Percentiles rank a stretch among this genome's conserved stretches.
phyloP scores from a whole-genome alignment of 2,888 invertebrate genomes.

The Parnassius orleans region DNA sequence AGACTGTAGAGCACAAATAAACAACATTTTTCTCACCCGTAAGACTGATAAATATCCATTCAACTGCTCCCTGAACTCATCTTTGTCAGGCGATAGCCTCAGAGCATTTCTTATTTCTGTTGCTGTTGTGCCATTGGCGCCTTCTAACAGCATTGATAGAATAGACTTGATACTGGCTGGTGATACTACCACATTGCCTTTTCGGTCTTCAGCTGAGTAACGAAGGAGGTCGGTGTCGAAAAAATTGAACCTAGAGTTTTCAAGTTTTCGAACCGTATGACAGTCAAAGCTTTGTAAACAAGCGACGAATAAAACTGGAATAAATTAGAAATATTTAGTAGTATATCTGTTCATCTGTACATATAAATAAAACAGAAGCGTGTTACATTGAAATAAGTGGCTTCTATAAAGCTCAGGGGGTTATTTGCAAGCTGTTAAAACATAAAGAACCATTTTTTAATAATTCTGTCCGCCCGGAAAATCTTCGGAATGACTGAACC shows the following conservation, averaged over 20 bases:
- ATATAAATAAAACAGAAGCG: too few relatives aligned
- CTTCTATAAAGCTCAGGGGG: too few relatives aligned
- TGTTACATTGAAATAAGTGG: too few relatives aligned
- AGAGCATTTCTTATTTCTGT: constrained; percentile 80
- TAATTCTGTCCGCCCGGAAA: too few relatives aligned
- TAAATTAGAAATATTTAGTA: constrained; percentile 7
- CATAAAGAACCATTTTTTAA: too few relatives aligned
- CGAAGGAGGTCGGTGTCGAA: constrained; percentile 80
- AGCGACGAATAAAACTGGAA: constrained; percentile 46
- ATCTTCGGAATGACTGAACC: too few relatives aligned
- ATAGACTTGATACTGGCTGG: constrained; percentile 84
- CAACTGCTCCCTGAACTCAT: constrained; percentile 58
- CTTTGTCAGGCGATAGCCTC: constrained; percentile 69
- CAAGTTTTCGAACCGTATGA: constrained; percentile 30
- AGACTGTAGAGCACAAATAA: not conserved
- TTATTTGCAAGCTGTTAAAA: too few relatives aligned
- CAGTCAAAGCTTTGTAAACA: constrained; percentile 46
- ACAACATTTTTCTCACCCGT: constrained; percentile 43
- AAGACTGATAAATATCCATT: constrained; percentile 50
- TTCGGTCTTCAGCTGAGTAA: constrained; percentile 56
- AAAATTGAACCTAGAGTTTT: constrained; percentile 66
- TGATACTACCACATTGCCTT: constrained; percentile 83
- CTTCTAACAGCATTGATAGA: constrained; percentile 83
- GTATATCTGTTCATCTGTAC: not conserved
- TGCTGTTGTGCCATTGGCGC: constrained; percentile 79